Percentiles rank a stretch among this genome's conserved stretches.
phyloP scores from a whole-genome alignment of 1,140 invertebrate species.

The Pseudoatta argentina region DNA sequence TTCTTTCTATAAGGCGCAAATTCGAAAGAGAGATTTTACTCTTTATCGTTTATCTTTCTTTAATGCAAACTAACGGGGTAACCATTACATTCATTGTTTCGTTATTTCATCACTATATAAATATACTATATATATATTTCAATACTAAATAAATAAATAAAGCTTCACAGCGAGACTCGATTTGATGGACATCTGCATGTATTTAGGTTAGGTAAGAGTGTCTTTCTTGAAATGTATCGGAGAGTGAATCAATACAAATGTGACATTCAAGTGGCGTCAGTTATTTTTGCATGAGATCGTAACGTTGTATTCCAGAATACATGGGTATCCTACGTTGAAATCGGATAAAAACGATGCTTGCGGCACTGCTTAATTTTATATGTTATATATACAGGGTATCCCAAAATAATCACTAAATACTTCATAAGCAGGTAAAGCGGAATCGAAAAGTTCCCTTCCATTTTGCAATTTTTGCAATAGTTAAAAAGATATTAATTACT shows the following conservation, averaged over 20 bases:
- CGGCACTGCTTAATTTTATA: conserved; percentile 36
- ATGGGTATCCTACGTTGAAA: background rate
- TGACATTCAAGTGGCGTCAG: conserved; percentile 43
- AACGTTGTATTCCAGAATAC: conserved; percentile 35
- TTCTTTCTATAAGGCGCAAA: background rate
- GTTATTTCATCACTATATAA: background rate
- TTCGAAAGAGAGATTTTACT: background rate
- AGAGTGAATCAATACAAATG: conserved; percentile 44
- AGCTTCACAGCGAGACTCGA: background rate
- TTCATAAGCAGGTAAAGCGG: too few species aligned
- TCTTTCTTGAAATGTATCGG: background rate
- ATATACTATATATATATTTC: too few species aligned
- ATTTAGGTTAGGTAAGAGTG: conserved; percentile 48
- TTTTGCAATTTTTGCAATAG: too few species aligned
- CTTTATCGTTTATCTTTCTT: background rate
- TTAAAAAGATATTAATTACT: too few species aligned
- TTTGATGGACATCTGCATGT: conserved; percentile 39
- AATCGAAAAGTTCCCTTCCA: too few species aligned
- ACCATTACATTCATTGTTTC: background rate
- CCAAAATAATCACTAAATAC: too few species aligned
- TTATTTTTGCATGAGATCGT: conserved; percentile 46
- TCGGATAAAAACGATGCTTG: conserved; percentile 36
- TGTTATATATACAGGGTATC: too few species aligned
- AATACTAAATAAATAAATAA: background rate
- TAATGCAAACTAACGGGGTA: background rate